Conservation (phyloP, 2,888 invertebrate genomes). For the Spicauda simplicius region DNA sequence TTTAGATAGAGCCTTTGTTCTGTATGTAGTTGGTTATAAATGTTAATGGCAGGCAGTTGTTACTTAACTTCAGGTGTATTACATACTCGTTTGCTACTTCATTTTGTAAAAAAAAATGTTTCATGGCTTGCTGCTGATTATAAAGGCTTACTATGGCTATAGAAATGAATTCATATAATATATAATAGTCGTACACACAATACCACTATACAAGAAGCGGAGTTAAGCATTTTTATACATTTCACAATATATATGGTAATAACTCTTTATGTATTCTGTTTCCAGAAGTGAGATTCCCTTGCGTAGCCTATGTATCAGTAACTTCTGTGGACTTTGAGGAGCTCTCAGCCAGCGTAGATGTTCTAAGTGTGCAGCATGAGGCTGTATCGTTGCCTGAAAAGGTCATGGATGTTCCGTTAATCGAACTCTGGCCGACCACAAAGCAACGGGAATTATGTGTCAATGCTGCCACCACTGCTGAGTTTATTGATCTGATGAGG, state of each 20-base stretch:
- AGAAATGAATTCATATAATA: too few relatives aligned
- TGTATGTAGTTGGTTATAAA: too few relatives aligned
- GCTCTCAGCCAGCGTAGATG: conserved; percentile 83
- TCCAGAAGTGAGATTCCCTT: conserved; percentile 86
- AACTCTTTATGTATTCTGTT: neutral
- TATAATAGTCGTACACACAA: too few relatives aligned
- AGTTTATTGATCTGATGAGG: conserved; percentile 86
- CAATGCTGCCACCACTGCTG: conserved; percentile 85
- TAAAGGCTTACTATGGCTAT: too few relatives aligned
- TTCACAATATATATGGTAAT: neutral
- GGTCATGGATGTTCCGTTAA: conserved; percentile 84
- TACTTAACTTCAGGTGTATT: too few relatives aligned
- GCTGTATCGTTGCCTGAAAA: conserved; percentile 85
- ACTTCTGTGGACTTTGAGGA: conserved; percentile 83
- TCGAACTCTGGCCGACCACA: conserved; percentile 87
- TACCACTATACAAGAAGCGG: too few relatives aligned
- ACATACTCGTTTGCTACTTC: too few relatives aligned
- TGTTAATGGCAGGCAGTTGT: too few relatives aligned
- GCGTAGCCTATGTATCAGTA: conserved; percentile 85
- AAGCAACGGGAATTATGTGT: conserved; percentile 85
- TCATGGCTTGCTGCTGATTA: too few relatives aligned
- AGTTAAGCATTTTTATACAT: neutral
- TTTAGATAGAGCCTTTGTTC: too few relatives aligned
- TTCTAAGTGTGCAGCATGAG: conserved; percentile 87
- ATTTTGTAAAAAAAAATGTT: too few relatives aligned